Base-by-base conservation (phyloP, 23 tunicate genomes). In the Ascidia mentula region DNA sequence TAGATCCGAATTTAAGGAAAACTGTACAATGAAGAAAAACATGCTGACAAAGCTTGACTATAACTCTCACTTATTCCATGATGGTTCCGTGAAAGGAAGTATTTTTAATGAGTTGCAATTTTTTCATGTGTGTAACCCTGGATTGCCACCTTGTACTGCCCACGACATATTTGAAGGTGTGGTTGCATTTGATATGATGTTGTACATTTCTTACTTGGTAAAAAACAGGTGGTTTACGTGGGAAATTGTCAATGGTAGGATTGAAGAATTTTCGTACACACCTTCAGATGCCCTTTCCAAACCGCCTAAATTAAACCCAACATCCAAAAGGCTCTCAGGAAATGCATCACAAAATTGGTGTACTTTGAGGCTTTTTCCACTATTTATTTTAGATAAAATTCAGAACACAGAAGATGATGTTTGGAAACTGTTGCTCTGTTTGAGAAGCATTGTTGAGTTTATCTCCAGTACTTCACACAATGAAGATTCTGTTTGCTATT, bases 91-190 rank as follows among this genome's bases (percentile, higher is more conserved):
- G 32, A 28, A 72, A 31, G 61, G 31, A 28, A 46, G 70, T 40
- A 72, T 72, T 40, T 83, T 83, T 72, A 83, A 83, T 75, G 81
- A 76, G 22, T 36, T 83, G 34, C 36, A 76, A 22, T 83, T 30
- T 75, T 83, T 12, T 53, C 87, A 83, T 75, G 87, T 83, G 0
- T 75, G 87, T 75, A 45, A 60, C 1, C 87, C 87, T 8, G 87
- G 87, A 26, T 60, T 83, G 26, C 87, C 87, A 6, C 87, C 87
- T 8, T 83, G 87, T 34, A 36, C 45, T 20, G 87, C 80, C 12
- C 87, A 83, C 35, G 87, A 83, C 28, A n/a, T 83, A 22, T 83
- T 83, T 59, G 87, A 83, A 59, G 87, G 87, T 18, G 70, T 83
- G 17, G 36, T 83, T 2, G 46, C 34, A 83, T 59, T 32, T 33